A percentile compares a stretch with the other conserved stretches of the same genome.
Evolutionary conservation across 2,797 vertebrate genomes (phyloP).

Genomic region (Pterois miles): DNA sequence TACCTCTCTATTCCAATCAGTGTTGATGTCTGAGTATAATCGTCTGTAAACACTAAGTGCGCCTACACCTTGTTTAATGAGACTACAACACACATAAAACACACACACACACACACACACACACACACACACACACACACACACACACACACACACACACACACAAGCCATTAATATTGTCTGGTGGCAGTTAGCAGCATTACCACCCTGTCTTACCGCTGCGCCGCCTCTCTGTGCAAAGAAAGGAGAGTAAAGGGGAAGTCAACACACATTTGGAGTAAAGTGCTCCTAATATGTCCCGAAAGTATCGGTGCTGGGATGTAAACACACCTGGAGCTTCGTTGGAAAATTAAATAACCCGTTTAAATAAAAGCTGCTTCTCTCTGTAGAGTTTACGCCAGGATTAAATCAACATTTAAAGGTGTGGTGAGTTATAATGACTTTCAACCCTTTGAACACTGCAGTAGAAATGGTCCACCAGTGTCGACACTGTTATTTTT

Average conservation of each 20-base stretch:
- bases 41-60: slow-evolving; percentile 65
- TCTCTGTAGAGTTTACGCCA: not conserved
- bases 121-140: slow-evolving; percentile 12
- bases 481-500: too few relatives aligned
- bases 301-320: not conserved
- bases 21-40: slow-evolving; percentile 66
- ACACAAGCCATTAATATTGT: slow-evolving; percentile 46
- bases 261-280: slow-evolving; percentile 17
- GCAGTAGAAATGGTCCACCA: too few relatives aligned
- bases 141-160: slow-evolving; percentile 36
- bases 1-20: slow-evolving; percentile 72
- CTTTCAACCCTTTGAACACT: too few relatives aligned
- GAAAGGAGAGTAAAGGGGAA: slow-evolving; percentile 12
- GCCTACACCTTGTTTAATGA: slow-evolving; percentile 63
- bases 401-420: not conserved
- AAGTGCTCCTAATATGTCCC: slow-evolving; percentile 33
- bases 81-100: slow-evolving; percentile 35
- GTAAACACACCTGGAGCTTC: slow-evolving; percentile 23
- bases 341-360: not conserved
- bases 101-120: slow-evolving; percentile 7
- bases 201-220: slow-evolving; percentile 10
- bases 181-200: slow-evolving; percentile 40
- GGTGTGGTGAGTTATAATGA: not conserved
- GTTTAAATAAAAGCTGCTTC: not conserved
- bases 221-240: slow-evolving; percentile 2